Base-by-base conservation (phyloP, 2,888 invertebrate species). In the Archips crataeganus region DNA sequence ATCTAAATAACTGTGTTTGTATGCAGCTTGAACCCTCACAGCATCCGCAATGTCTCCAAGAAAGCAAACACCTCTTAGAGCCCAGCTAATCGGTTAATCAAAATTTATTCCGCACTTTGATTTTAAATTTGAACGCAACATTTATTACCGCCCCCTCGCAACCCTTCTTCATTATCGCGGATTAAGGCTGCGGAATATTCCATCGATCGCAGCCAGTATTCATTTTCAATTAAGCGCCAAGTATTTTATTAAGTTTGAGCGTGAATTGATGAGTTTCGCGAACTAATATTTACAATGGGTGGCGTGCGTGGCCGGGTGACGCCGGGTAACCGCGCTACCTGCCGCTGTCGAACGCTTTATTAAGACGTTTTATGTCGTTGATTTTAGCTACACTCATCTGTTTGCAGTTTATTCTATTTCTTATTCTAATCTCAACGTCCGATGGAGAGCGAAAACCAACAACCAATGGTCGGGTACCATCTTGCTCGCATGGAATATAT, bases 61-160 rank as follows among this genome's bases (percentile, higher is more conserved):
- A 89, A 91, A 85, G 83, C 91, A 93, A 92, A 93, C 93, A 92
- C 89, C 87, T 91, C 90, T 81, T 85, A 81, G 82, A 84, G 83
- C 79, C 84, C 81, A 82, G 93, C 93, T 94, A 94, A 94, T 94
- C 94, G 94, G 92, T 93, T 94, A 94, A 94, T 94, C 94, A 93
- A 94, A 94, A 94, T 94, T 94, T 94, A 94, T 94, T 93, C 94
- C 93, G 92, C 94, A 93, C 93, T 94, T 94, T 94, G 93, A 94
- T 94, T 94, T 94, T 94, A 94, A 94, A 94, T 94, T 94, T 94
- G 91, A 76, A 92, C 93, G 93, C 93, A 94, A 94, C 94, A 94
- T 94, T 94, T 94, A 93, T 94, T 94, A 94, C 87, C 89, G 89
- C 87, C 85, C 90, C 92, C 91, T 90, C 88, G 87, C 91, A 93